Conservation (phyloP, 2,113 vertebrate species). For the Nothocercus nigrocapillus region DNA sequence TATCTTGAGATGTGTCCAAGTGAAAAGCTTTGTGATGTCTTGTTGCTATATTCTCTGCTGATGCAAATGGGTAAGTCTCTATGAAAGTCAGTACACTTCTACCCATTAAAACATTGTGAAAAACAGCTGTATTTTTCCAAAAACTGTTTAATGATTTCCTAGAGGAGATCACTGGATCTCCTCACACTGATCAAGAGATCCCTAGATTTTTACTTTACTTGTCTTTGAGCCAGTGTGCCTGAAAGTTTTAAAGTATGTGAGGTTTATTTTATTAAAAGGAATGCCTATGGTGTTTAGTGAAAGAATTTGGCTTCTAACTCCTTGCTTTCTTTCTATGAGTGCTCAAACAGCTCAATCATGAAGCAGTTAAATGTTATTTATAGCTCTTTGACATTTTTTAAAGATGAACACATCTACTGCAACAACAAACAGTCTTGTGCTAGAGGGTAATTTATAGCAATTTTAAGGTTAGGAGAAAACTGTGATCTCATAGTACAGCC, state of each 20-base stretch:
- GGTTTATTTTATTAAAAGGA: constrained; percentile 23
- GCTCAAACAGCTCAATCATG: constrained; percentile 1
- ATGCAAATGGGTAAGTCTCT: neutral
- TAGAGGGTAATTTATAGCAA: constrained; percentile 42
- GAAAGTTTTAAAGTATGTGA: neutral
- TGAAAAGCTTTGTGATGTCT: neutral
- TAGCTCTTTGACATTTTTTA: constrained; percentile 61
- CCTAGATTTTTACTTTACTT: neutral
- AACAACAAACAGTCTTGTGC: constrained; percentile 37
- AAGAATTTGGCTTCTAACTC: constrained; percentile 22
- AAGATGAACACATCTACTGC: constrained; percentile 46
- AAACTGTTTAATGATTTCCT: neutral
- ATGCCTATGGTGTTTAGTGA: neutral
- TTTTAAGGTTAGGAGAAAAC: constrained; percentile 50
- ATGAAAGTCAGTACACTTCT: neutral
- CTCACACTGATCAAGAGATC: neutral
- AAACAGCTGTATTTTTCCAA: neutral
- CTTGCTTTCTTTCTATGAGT: neutral
- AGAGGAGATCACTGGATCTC: neutral
- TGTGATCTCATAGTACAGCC: constrained; percentile 59
- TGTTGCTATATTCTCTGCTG: neutral
- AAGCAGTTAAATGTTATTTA: constrained; percentile 64
- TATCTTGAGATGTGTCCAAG: neutral
- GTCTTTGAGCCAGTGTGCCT: neutral
- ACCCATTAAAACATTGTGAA: neutral